Evolutionary conservation across 2,888 invertebrate genomes (phyloP).

Genomic region (Biston stratarius): DNA sequence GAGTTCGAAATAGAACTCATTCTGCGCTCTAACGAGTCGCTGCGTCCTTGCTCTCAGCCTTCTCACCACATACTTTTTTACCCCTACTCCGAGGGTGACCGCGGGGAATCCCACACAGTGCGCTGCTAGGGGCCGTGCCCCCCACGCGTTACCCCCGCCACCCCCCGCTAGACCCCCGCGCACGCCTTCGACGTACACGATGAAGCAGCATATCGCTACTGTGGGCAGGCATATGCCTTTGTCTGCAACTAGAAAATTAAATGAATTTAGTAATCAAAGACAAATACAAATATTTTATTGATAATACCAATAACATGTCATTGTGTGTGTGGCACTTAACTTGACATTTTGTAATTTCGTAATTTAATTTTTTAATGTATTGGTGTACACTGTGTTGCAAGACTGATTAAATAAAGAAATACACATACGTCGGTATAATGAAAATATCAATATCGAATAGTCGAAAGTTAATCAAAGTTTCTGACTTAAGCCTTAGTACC

Average conservation of each 20-base stretch:
- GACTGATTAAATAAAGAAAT: no score
- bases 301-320: no score
- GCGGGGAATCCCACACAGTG: constrained; percentile 97
- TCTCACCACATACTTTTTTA: constrained; percentile 96
- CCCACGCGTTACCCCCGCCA: constrained; percentile 94
- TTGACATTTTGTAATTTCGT: no score
- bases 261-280: no score
- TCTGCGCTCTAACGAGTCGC: constrained; percentile 97
- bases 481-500: no score
- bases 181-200: constrained; percentile 97
- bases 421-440: no score
- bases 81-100: constrained; percentile 97
- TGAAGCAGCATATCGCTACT: constrained; percentile 96
- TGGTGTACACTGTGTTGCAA: no score
- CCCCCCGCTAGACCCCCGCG: constrained; percentile 93
- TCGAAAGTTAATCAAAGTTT: no score
- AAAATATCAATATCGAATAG: no score
- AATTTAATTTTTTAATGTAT: no score
- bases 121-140: constrained; percentile 96
- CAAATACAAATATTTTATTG: no score
- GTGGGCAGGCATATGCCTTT: constrained; percentile 98
- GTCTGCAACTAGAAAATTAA: constrained; percentile 85
- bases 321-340: no score
- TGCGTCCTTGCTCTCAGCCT: constrained; percentile 96
- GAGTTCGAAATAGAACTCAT: constrained; percentile 97